phyloP scores from a whole-genome alignment of 2,797 vertebrate species.

The Numenius phaeopus region DNA sequence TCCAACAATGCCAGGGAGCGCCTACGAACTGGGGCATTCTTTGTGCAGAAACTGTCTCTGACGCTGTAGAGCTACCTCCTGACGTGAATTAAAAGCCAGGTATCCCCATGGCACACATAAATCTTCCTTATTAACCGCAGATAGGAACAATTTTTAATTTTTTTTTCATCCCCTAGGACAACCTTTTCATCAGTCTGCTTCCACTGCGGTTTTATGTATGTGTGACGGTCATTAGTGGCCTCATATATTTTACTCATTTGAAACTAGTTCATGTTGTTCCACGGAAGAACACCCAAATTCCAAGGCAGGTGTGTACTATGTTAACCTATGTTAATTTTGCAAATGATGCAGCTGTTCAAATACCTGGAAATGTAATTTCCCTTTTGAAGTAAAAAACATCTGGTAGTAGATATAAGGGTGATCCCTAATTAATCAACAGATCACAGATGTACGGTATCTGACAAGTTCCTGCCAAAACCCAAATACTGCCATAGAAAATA shows the following conservation, averaged over 20 bases:
- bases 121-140: not conserved
- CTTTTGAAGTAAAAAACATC: constrained; percentile 24
- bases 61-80: not conserved
- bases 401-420: not conserved
- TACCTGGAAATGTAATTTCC: constrained; percentile 51
- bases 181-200: not conserved
- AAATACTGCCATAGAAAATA: not conserved
- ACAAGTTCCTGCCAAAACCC: not conserved
- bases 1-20: not conserved
- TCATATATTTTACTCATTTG: not conserved
- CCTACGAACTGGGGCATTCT: not conserved
- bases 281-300: not conserved
- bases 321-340: constrained; percentile 43
- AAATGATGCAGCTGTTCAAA: constrained; percentile 21
- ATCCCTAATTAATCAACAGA: constrained; percentile 5
- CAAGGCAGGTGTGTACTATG: not conserved
- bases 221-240: not conserved
- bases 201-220: not conserved
- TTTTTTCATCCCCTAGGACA: not conserved
- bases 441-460: not conserved
- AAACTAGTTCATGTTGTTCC: constrained; percentile 2
- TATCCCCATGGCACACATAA: not conserved
- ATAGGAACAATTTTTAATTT: not conserved
- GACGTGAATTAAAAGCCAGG: not conserved
- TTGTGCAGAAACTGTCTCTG: not conserved